These are phyloP conservation scores for Hephaestus fuliginosus DNA, from an alignment of 2,797 vertebrate species.

Conservation along the genomic window DNA sequence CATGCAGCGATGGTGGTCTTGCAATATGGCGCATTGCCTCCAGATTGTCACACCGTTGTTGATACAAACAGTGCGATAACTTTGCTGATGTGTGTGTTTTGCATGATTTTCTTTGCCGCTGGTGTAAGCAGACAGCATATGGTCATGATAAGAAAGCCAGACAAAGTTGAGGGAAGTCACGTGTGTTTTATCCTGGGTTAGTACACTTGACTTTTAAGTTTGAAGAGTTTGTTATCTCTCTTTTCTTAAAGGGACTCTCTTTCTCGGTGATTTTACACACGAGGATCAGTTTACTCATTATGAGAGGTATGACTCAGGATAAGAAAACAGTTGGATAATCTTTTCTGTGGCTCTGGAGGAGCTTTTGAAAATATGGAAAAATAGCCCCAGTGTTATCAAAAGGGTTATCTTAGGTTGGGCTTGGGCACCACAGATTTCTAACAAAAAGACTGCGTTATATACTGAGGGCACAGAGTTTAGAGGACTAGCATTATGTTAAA, in stretches of 20 bases:
- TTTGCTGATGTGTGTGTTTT: conserved; percentile 80
- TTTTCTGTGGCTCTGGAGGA: conserved; percentile 2
- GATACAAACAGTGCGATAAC: conserved; percentile 75
- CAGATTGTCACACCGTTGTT: conserved; percentile 77
- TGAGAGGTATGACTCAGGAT: not conserved
- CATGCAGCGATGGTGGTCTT: conserved; percentile 69
- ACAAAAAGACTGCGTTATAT: not conserved
- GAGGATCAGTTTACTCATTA: not conserved
- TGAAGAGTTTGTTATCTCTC: not conserved
- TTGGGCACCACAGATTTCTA: not conserved
- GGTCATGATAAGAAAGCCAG: conserved; percentile 36
- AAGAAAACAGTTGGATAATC: conserved; percentile 8
- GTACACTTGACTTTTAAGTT: conserved; percentile 11
- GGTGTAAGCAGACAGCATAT: conserved; percentile 60
- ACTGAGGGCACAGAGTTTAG: not conserved
- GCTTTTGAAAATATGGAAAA: not conserved
- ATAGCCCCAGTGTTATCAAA: not conserved
- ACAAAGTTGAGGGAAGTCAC: conserved; percentile 41
- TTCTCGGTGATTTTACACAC: not conserved
- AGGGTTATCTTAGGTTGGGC: not conserved
- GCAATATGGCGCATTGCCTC: conserved; percentile 74
- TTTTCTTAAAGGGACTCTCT: not conserved
- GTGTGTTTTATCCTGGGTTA: not conserved
- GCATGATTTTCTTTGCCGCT: conserved; percentile 55
- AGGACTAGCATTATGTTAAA: not conserved